Percentiles rank a stretch among this genome's conserved stretches.
Evolutionary conservation across 2,113 vertebrate species (phyloP).

Genomic region (Chrysochloris asiatica): DNA sequence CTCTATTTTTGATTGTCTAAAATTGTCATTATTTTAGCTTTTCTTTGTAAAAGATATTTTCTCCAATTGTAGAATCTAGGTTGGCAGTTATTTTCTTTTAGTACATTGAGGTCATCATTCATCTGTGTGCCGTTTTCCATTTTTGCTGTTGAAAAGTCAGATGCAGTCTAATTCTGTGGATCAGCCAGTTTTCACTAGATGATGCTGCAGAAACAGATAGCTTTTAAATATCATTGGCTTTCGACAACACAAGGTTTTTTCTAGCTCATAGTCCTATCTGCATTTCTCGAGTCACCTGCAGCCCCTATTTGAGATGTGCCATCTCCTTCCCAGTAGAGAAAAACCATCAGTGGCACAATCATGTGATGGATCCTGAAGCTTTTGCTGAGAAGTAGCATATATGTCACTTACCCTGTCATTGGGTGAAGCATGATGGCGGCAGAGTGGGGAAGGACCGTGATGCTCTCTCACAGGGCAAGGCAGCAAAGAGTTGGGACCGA

Average conservation of each 20-base stretch:
- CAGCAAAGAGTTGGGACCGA: background rate
- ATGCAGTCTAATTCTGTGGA: background rate
- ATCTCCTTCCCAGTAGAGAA: background rate
- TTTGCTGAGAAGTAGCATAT: constrained; percentile 3
- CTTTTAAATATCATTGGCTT: background rate
- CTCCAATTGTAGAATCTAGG: background rate
- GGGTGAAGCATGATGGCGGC: background rate
- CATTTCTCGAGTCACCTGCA: background rate
- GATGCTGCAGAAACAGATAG: background rate
- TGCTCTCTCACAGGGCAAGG: background rate
- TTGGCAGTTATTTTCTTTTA: background rate
- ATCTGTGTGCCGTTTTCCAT: background rate
- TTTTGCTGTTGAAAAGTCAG: background rate
- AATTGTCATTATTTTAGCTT: background rate
- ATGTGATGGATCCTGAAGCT: background rate
- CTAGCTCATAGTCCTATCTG: background rate
- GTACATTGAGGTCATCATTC: background rate
- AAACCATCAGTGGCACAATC: constrained; percentile 4
- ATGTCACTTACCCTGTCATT: background rate
- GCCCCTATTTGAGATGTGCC: background rate
- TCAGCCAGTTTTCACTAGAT: background rate
- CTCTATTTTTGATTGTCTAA: background rate
- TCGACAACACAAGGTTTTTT: background rate
- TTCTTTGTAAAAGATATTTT: background rate
- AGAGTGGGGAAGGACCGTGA: background rate